Evolutionary conservation across 1,140 invertebrate species (phyloP).

Genomic region (Lasioglossum albipes): DNA sequence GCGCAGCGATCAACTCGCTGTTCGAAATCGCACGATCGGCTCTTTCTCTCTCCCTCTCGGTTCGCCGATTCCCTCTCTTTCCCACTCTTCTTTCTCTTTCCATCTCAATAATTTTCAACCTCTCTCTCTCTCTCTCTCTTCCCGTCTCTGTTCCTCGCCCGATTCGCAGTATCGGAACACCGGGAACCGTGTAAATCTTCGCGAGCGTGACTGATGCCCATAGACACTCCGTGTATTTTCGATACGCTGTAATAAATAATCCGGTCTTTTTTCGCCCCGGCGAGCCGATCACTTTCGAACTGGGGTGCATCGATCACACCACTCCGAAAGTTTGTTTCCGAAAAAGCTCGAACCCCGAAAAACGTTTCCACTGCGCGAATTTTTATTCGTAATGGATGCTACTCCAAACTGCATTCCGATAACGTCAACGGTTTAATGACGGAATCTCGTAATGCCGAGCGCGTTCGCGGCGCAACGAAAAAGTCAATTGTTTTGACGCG

Average conservation of each 20-base stretch:
- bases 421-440: not conserved
- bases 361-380: not conserved
- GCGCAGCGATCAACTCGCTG: not conserved
- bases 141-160: not conserved
- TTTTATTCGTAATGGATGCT: not conserved
- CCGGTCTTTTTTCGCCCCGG: not conserved
- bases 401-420: not conserved
- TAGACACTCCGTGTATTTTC: conserved; percentile 16
- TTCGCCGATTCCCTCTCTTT: too few species aligned
- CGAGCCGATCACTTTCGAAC: not conserved
- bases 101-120: too few species aligned
- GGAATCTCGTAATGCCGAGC: not conserved
- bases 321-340: conserved; percentile 15
- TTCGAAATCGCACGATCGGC: not conserved
- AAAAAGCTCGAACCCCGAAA: conserved; percentile 4
- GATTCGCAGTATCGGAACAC: not conserved
- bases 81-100: too few species aligned
- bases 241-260: conserved; percentile 39
- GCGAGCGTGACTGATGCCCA: conserved; percentile 11
- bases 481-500: too few species aligned
- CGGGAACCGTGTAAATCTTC: conserved; percentile 31
- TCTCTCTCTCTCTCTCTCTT: not conserved
- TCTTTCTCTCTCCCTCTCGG: not conserved
- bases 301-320: conserved; percentile 28
- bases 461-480: too few species aligned